Base-by-base conservation (phyloP, 2,888 invertebrate species). In the Eugnorisma glareosa region DNA sequence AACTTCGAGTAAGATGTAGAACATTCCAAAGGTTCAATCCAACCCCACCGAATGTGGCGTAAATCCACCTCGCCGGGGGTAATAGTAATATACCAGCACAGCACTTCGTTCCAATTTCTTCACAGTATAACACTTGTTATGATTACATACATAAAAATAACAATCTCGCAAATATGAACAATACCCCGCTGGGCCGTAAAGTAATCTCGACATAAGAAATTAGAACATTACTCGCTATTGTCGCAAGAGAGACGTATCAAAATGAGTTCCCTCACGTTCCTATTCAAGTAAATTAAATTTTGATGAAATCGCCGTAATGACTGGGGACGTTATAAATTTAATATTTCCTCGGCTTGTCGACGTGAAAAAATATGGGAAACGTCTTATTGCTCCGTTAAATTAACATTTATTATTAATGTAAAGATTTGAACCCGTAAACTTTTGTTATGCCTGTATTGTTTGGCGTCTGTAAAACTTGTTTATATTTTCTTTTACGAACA, bases 241-340 rank as follows among this genome's bases (percentile, higher is more conserved):
- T 86, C 77, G 73, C 77, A 61, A 61, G 57, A 72, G 59, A 81
- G 78, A 75, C 73, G 73, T 79, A 85, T 83, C 79, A 88, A 85
- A 82, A 82, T 76, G 82, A 84, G 84, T 85, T 83, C 70, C 79
- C 82, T 89, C 85, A 84, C 83, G 86, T 90, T 87, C 74, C 85
- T 82, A 87, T 90, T 89, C 87, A 75, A 89, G 87, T 86, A 91
- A 91, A 91, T 91, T 88, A 87, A 91, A 89, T 91, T 89, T 88
- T 89, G 88, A 91, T 90, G 90, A 88, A 91, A 89, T 90, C 86
- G 86, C 84, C 82, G 89, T 86, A 89, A 91, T 89, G 89, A 89
- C 89, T 85, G 74, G 84, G 81, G 84, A 87, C 85, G 85, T 83
- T 86, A 90, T 89, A 85, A 89, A 88, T 90, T 86, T 84, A 84